A percentile compares a stretch with the other conserved stretches of the same genome.
phyloP scores from a whole-genome alignment of 1,140 invertebrate species.

The Agrypnia vestita region DNA sequence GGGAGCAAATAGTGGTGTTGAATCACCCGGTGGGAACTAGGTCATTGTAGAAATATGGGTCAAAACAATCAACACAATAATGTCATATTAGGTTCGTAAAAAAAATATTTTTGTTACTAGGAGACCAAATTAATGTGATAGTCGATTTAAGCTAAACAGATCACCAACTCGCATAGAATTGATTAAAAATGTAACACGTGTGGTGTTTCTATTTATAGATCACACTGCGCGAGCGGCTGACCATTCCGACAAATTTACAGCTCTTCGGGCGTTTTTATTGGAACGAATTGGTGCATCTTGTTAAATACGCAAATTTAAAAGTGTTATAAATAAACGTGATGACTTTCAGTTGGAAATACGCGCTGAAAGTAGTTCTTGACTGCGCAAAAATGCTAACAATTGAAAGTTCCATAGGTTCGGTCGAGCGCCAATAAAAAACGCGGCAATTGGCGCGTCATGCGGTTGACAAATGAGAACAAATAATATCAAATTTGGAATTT shows the following conservation, averaged over 20 bases:
- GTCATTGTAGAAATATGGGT: conserved; percentile 1
- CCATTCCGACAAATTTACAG: conserved; percentile 25
- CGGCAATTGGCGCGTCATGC: conserved; percentile 51
- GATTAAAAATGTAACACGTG: conserved; percentile 40
- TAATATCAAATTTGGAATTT: conserved; percentile 32
- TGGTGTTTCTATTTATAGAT: conserved; percentile 34
- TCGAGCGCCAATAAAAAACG: conserved; percentile 42
- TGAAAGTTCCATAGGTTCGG: conserved; percentile 5
- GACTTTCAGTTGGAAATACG: no score
- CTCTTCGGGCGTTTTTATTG: conserved; percentile 27
- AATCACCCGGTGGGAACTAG: conserved; percentile 4
- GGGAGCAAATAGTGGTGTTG: no score
- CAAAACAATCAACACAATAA: conserved; percentile 33
- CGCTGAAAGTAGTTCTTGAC: not conserved
- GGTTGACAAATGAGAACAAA: conserved; percentile 42
- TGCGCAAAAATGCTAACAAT: not conserved
- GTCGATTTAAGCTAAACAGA: not conserved
- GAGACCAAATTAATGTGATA: not conserved
- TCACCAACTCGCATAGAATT: conserved; percentile 25
- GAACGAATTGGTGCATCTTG: not conserved
- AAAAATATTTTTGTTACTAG: not conserved
- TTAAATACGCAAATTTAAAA: not conserved
- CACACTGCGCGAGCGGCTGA: conserved; percentile 18
- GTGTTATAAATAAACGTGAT: not conserved
- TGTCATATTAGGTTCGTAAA: conserved; percentile 27